These are phyloP conservation scores for Apamea crenata DNA, from an alignment of 2,888 invertebrate genomes.

Conservation along the genomic window DNA sequence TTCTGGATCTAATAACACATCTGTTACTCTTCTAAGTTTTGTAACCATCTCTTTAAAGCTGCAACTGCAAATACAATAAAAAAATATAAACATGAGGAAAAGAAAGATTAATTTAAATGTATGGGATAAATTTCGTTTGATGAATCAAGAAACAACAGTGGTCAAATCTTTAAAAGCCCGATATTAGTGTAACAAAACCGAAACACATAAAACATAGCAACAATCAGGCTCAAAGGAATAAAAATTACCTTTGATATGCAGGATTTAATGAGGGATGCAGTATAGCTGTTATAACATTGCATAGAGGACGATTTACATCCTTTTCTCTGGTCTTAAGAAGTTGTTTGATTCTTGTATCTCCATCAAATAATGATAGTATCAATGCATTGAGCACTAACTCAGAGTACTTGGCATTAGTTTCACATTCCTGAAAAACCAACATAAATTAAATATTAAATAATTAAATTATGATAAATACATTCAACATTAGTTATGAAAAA, in stretches of 20 bases:
- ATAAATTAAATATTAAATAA: not conserved
- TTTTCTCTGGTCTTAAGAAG: constrained; percentile 66
- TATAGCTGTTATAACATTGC: constrained; percentile 69
- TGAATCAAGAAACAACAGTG: not conserved
- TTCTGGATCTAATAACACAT: constrained; percentile 67
- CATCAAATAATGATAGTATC: constrained; percentile 72
- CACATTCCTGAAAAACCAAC: constrained; percentile 68
- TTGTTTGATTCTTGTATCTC: constrained; percentile 65
- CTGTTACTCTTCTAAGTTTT: constrained; percentile 71
- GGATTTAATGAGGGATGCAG: constrained; percentile 65
- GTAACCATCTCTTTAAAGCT: constrained; percentile 57
- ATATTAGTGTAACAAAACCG: not conserved
- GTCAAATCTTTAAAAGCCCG: not conserved
- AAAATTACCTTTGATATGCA: constrained; percentile 72
- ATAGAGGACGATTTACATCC: constrained; percentile 66
- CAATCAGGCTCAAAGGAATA: not conserved
- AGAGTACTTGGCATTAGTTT: constrained; percentile 58
- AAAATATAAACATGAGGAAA: constrained; percentile 2
- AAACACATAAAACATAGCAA: not conserved
- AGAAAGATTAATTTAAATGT: not conserved
- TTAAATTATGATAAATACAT: not conserved
- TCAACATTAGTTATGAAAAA: not conserved
- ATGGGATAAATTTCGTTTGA: not conserved
- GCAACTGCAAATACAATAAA: constrained; percentile 69
- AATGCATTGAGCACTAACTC: constrained; percentile 72